These are phyloP conservation scores for Acanthacorydalis orientalis DNA, from an alignment of 2,888 invertebrate species.

Conservation along the genomic window DNA sequence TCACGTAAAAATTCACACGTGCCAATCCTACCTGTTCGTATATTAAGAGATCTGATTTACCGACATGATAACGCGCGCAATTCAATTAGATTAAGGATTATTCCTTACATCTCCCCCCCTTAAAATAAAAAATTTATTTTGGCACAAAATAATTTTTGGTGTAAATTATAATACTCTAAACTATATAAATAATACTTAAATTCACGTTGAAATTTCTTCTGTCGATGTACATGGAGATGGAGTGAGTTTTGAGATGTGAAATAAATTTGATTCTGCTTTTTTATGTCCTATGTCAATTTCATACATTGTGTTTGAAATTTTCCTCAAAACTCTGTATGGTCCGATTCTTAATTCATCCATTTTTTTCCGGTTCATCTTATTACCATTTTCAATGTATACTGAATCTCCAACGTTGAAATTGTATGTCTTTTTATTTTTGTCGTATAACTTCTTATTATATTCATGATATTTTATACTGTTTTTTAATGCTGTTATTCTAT, in stretches of 20 bases:
- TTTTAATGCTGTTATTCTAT: slow-evolving; percentile 13
- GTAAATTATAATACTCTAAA: no score
- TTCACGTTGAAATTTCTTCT: no score
- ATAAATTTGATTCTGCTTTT: slow-evolving; percentile 14
- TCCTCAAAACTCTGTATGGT: slow-evolving; percentile 12
- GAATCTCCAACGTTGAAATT: slow-evolving; percentile 15
- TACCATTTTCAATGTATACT: slow-evolving; percentile 17
- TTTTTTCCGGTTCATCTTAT: slow-evolving; percentile 16
- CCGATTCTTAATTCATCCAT: slow-evolving; percentile 14
- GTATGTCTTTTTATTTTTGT: slow-evolving; percentile 13
- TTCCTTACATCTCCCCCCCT: no score
- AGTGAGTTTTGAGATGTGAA: slow-evolving; percentile 13
- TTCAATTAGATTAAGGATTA: no score
- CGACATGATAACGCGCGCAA: no score
- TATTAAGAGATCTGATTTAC: no score
- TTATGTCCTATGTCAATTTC: slow-evolving; percentile 12
- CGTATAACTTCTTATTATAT: slow-evolving; percentile 14
- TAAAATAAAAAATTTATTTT: no score
- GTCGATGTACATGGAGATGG: slow-evolving; percentile 5
- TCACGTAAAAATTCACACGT: no score
- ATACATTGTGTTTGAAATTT: slow-evolving; percentile 14
- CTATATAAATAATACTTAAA: no score
- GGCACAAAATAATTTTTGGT: no score
- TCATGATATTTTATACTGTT: slow-evolving; percentile 13
- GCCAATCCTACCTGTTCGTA: no score